These are phyloP conservation scores for Charaxes varanes DNA, from an alignment of 1,140 invertebrate species.

Conservation along the genomic window DNA sequence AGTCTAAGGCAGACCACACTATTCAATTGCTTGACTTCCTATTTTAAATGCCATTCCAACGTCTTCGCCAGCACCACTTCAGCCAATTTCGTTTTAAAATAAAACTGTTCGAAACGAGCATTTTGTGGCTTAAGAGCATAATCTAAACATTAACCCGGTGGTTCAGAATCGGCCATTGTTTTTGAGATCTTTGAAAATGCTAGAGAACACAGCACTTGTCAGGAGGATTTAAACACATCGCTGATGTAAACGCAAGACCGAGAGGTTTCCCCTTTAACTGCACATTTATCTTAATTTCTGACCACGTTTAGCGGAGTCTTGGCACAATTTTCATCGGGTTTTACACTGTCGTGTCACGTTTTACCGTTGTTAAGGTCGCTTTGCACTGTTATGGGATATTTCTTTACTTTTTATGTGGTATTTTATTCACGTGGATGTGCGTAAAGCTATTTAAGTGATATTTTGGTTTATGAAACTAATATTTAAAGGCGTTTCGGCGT, in stretches of 20 bases:
- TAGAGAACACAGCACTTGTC: background rate
- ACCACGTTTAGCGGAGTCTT: slow-evolving; percentile 19
- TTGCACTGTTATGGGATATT: slow-evolving; percentile 20
- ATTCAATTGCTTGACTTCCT: slow-evolving; percentile 1
- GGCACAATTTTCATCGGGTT: slow-evolving; percentile 22
- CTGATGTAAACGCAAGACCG: background rate
- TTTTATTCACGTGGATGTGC: slow-evolving; percentile 17
- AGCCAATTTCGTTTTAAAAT: slow-evolving; percentile 33
- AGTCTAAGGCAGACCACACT: background rate
- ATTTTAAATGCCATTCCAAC: slow-evolving; percentile 33
- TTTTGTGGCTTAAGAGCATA: slow-evolving; percentile 26
- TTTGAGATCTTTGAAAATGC: slow-evolving; percentile 2
- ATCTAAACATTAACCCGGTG: slow-evolving; percentile 41
- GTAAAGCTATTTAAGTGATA: slow-evolving; percentile 25
- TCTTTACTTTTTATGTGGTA: slow-evolving; percentile 15
- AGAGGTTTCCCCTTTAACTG: background rate
- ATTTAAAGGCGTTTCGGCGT: slow-evolving; percentile 52
- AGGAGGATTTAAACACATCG: background rate
- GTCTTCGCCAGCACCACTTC: slow-evolving; percentile 65
- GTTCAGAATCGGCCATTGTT: slow-evolving; percentile 46
- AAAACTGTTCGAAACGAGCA: slow-evolving; percentile 40
- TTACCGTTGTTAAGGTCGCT: slow-evolving; percentile 23
- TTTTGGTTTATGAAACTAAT: slow-evolving; percentile 41
- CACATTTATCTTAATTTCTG: slow-evolving; percentile 16
- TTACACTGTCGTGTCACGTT: slow-evolving; percentile 41